Conservation (phyloP, 2,113 vertebrate genomes). For the Cervus canadensis region DNA sequence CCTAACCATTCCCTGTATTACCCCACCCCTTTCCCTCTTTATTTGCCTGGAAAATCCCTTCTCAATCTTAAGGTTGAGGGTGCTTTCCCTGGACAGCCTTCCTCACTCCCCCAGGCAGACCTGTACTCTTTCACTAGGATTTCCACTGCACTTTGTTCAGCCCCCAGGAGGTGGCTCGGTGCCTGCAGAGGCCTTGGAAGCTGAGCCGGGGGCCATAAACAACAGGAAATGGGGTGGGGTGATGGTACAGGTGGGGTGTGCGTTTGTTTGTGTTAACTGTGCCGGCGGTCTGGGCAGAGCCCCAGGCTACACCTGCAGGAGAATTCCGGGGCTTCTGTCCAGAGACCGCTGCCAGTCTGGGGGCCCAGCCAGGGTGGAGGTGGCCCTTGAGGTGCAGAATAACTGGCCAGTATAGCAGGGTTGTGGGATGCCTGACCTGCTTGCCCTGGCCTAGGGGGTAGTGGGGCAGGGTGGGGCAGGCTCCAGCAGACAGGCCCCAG, state of each 20-base stretch:
- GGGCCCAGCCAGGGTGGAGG: neutral
- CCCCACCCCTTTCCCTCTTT: neutral
- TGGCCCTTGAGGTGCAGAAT: neutral
- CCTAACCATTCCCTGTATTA: neutral
- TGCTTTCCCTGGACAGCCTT: neutral
- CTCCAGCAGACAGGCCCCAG: constrained; percentile 46
- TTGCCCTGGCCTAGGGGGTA: constrained; percentile 46
- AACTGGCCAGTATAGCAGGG: neutral
- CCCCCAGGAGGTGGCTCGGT: neutral
- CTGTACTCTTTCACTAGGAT: neutral
- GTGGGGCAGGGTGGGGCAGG: constrained; percentile 51
- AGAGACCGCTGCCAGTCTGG: neutral
- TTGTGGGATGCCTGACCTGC: constrained; percentile 36
- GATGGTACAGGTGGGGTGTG: neutral
- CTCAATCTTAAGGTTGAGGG: neutral
- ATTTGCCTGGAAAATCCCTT: neutral
- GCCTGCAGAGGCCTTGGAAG: constrained; percentile 7
- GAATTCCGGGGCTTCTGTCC: neutral
- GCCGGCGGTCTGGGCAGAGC: neutral
- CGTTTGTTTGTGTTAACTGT: neutral
- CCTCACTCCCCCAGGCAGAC: neutral
- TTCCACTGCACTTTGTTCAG: neutral
- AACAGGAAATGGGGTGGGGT: constrained; percentile 56
- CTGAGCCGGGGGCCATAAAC: constrained; percentile 34
- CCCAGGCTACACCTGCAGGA: neutral